phyloP scores from a whole-genome alignment of 2,113 vertebrate species.

The Prinia subflava region DNA sequence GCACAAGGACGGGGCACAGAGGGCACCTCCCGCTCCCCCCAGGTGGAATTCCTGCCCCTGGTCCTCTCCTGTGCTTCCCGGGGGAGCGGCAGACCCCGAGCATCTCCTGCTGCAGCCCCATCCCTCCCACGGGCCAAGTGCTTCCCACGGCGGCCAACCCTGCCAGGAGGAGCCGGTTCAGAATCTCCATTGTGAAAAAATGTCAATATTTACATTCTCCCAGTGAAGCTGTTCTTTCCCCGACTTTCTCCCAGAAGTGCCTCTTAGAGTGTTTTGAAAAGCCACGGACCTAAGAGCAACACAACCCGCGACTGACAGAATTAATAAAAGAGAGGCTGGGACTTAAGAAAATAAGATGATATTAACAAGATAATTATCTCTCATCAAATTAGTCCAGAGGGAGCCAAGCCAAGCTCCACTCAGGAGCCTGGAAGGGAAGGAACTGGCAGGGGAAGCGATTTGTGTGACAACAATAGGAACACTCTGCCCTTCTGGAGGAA shows the following conservation, averaged over 20 bases:
- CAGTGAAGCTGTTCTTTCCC: background rate
- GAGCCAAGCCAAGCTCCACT: constrained; percentile 48
- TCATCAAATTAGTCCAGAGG: constrained; percentile 65
- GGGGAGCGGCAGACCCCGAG: background rate
- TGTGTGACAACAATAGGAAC: constrained; percentile 56
- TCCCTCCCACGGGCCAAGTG: background rate
- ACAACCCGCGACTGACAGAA: constrained; percentile 49
- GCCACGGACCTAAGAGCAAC: constrained; percentile 42
- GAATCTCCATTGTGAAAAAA: constrained; percentile 27
- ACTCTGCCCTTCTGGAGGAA: constrained; percentile 30
- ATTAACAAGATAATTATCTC: constrained; percentile 72
- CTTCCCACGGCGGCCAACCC: background rate
- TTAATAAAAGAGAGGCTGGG: constrained; percentile 64
- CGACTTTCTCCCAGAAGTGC: constrained; percentile 36
- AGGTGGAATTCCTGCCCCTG: background rate
- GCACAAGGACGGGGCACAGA: background rate
- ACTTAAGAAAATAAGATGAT: constrained; percentile 64
- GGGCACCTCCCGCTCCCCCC: background rate
- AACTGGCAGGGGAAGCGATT: constrained; percentile 61
- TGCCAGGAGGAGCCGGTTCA: background rate
- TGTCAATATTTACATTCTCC: constrained; percentile 59
- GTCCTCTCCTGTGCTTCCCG: background rate
- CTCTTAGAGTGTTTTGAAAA: constrained; percentile 41
- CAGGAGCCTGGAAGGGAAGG: constrained; percentile 59
- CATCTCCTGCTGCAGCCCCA: background rate